Evolutionary conservation across 1,140 invertebrate genomes (phyloP), one percentile per base, ranked within the genome.

Genomic region (Sitophilus oryzae): DNA sequence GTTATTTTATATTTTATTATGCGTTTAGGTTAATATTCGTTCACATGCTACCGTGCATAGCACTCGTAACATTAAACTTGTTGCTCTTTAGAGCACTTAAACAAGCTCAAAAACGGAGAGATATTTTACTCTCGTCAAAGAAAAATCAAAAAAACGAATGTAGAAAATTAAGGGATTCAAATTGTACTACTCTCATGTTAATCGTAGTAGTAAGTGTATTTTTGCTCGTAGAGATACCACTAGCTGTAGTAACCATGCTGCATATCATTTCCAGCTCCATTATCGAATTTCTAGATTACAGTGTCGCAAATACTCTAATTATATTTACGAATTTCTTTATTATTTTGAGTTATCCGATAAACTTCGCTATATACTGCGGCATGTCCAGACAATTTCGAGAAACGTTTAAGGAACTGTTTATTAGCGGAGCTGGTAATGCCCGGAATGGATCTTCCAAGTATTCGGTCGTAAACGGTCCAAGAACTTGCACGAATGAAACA

Each of bases 351-450:
- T 96, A 95, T 71, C 92, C 92, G 0, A 85, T 95, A 49, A 94
- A 96, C 73, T 96, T 96, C 66, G 91, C 91, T 47, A 95, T 96
- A 55, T 96, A 96, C 69, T 96, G 92, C 69, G 91, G 91, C 3
- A 96, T 96, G 93, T 91, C 88, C 41, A 77, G 90, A 18, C 90
- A 94, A 68, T 96, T 96, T 68, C 76, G 93, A 22, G 90, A 94
- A 70, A 96, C 93, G 0, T 96, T 96, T 73, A 91, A 91, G 63
- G 85, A 91, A 63, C 76, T 96, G 2, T 95, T 96, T 63, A 78
- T 89, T 4, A 73, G 81, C 1, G 79, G 81, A 2, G 72, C 78
- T 16, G 75, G 75, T 9, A 75, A 74, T 47, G 79, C 81, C 56
- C 78, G 82, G 62, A 83, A 83, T 58, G 82, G 80, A 19, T 86